phyloP scores from a whole-genome alignment of 2,797 vertebrate species.

The Sebastes matsubarae region DNA sequence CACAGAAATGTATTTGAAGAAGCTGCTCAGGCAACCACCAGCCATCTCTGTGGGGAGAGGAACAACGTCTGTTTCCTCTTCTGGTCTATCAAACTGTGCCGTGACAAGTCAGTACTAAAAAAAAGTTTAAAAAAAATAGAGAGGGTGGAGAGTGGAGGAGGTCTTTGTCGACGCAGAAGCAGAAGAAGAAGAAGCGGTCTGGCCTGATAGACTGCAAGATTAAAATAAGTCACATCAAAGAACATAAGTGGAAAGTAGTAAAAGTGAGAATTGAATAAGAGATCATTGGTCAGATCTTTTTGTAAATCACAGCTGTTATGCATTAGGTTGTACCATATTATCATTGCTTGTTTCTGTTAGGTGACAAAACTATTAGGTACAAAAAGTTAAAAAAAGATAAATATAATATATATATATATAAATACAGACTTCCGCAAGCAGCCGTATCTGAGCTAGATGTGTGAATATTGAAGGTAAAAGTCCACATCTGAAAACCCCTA shows the following conservation, averaged over 20 bases:
- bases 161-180: fast-evolving
- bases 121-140: fast-evolving
- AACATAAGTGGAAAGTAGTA: not conserved
- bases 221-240: not conserved
- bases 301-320: not conserved
- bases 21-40: constrained; percentile 3
- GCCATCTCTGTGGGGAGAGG: constrained; percentile 28
- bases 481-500: not conserved
- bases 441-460: not conserved
- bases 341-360: too few relatives aligned
- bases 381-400: not conserved
- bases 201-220: not conserved
- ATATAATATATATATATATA: not conserved
- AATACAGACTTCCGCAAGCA: not conserved
- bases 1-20: not conserved
- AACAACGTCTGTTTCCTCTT: constrained; percentile 52
- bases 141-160: not conserved
- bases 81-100: not conserved
- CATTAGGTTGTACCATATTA: not conserved
- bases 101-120: not conserved
- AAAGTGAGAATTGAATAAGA: not conserved
- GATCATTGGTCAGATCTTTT: not conserved
- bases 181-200: not conserved
- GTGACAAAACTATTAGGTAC: not conserved
- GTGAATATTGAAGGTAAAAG: not conserved